Base-by-base conservation (phyloP, 2,797 vertebrate genomes). In the Serranus cabrilla region DNA sequence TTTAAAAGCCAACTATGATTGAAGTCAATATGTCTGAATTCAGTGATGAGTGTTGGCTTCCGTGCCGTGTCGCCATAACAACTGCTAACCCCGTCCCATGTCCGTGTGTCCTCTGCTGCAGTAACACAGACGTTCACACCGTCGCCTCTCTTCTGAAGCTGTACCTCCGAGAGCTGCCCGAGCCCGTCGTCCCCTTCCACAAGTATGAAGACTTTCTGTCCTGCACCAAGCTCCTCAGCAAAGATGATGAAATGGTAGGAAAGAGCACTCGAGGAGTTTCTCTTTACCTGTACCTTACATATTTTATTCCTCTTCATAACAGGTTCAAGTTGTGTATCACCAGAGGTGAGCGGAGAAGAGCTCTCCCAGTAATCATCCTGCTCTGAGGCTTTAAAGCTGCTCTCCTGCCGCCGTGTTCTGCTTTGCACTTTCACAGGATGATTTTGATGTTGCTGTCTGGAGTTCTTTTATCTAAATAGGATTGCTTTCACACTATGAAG, bases 101-200 rank as follows among this genome's bases (percentile, higher is more conserved):
- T 43, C 31, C 52, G 11, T 47, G 11, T 23, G 9, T 31, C 10
- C 49, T 43, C 55, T 58, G 21, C 71, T 39, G 49, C 95, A 99
- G 98, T 91, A 97, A 94, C 86, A 99, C 98, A 4, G 98, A 99
- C 10, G 98, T 99, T 45, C 98, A 99, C 74, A 99, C 98, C 0
- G 98, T 99, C 37, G 97, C 98, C 0, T 99, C 98, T 0, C 95
- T 99, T 40, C 95, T 99, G 62, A 99, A 99, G 91, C 94, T 99
- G 62, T 99, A 99, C 83, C 96, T 99, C 49, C 93, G 97, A 82
- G 98, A 99, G 56, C 96, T 99, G 40, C 98, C 98, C 0, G 98
- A 99, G 76, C 98, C 98, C 0, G 97, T 99, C 31, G 91, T 99
- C 84, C 97, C 98, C 0, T 99, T 98, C 2, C 92, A 96, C 63